Conservation (phyloP, 2,113 vertebrate genomes). For the Sebastes fasciatus region DNA sequence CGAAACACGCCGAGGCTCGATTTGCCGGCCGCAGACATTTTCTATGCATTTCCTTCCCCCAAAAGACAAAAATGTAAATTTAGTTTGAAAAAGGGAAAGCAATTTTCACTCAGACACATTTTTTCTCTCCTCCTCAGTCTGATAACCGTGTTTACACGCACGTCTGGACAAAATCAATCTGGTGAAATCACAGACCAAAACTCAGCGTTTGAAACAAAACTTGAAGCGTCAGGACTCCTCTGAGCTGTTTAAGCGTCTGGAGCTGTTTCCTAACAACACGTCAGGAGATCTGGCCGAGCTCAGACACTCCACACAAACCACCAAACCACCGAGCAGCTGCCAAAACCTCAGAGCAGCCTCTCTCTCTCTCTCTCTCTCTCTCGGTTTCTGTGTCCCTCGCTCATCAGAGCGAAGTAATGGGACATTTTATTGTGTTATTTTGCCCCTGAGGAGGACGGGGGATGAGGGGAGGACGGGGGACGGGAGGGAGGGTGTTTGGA, state of each 20-base stretch:
- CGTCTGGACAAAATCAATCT: conserved; percentile 62
- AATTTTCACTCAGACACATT: conserved; percentile 54
- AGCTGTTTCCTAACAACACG: conserved; percentile 56
- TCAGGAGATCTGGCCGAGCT: conserved; percentile 28
- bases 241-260: conserved; percentile 25
- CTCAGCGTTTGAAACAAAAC: conserved; percentile 10
- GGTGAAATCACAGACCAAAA: conserved; percentile 47
- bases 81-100: conserved; percentile 60
- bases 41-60: conserved; percentile 51
- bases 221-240: neutral
- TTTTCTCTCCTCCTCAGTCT: conserved; percentile 11
- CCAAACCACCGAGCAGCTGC: conserved; percentile 13
- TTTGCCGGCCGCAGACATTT: conserved; percentile 54
- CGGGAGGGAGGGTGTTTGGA: conserved; percentile 4
- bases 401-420: conserved; percentile 39
- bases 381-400: conserved; percentile 1
- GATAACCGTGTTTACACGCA: conserved; percentile 69
- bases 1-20: conserved; percentile 1
- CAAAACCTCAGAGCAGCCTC: conserved; percentile 35
- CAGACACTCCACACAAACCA: conserved; percentile 28
- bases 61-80: conserved; percentile 68
- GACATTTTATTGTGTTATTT: conserved; percentile 62
- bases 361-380: neutral
- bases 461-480: neutral
- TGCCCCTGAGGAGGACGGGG: conserved; percentile 19